Evolutionary conservation across 2,113 vertebrate genomes (phyloP).

Genomic region (Corythaixoides concolor): DNA sequence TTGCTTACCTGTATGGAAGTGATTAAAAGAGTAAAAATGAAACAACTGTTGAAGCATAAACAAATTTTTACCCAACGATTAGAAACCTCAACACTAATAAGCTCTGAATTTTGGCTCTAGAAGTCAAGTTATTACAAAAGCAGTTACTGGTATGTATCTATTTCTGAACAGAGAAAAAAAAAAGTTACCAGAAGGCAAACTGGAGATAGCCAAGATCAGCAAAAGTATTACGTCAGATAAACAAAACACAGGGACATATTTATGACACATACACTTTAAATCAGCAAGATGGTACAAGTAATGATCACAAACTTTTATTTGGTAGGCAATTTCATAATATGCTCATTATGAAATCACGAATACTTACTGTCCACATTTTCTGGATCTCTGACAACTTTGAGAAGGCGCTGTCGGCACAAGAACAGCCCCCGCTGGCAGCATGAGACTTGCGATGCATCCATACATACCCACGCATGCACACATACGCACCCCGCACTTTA

Average conservation of each 20-base stretch:
- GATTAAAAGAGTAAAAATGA: neutral
- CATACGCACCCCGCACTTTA: neutral
- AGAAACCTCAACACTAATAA: neutral
- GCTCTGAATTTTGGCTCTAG: neutral
- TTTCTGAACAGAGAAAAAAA: neutral
- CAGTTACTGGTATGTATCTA: neutral
- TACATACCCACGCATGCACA: no score
- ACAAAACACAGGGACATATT: neutral
- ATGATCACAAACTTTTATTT: neutral
- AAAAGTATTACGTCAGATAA: neutral
- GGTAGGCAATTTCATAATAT: neutral
- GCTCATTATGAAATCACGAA: neutral
- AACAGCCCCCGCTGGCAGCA: neutral
- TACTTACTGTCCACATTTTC: neutral
- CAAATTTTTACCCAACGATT: neutral
- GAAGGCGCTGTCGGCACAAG: neutral
- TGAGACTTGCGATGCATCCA: neutral
- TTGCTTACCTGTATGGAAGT: neutral
- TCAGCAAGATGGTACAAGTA: neutral
- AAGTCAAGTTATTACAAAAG: neutral
- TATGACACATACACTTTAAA: neutral
- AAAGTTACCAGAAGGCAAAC: neutral
- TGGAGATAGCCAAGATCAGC: neutral
- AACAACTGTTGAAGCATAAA: neutral
- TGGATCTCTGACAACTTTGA: neutral